Evolutionary conservation across 2,113 vertebrate species (phyloP).

Genomic region (Halcyon senegalensis): DNA sequence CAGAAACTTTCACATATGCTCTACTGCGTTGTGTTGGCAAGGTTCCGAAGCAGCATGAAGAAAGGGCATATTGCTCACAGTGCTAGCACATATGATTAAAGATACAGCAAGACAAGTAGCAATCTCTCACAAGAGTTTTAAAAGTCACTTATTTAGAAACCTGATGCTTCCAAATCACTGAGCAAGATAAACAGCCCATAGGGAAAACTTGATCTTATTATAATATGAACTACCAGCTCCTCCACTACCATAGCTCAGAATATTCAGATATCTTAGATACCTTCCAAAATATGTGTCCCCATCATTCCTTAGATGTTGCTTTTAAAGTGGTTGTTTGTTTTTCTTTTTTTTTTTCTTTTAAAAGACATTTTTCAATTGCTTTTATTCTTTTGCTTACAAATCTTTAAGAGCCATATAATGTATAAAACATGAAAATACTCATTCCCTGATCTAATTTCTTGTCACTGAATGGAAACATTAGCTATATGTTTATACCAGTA

Average conservation of each 20-base stretch:
- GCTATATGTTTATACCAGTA: neutral
- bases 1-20: constrained; percentile 13
- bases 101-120: constrained; percentile 15
- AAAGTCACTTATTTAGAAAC: constrained; percentile 64
- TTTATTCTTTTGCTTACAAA: neutral
- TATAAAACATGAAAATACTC: neutral
- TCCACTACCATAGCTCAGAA: neutral
- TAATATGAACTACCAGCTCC: neutral
- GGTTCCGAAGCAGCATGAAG: neutral
- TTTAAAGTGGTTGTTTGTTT: neutral
- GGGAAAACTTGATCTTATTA: constrained; percentile 35
- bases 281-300: neutral
- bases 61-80: constrained; percentile 32
- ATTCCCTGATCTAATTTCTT: constrained; percentile 24
- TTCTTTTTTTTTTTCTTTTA: neutral
- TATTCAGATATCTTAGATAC: neutral
- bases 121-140: constrained; percentile 12
- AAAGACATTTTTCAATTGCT: neutral
- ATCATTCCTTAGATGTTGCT: neutral
- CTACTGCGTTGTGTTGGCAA: neutral
- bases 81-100: constrained; percentile 28
- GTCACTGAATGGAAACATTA: neutral
- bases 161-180: constrained; percentile 43
- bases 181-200: constrained; percentile 53
- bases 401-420: neutral